Conservation (phyloP, 2,888 invertebrate species). For the Zaprionus obscuricornis region DNA sequence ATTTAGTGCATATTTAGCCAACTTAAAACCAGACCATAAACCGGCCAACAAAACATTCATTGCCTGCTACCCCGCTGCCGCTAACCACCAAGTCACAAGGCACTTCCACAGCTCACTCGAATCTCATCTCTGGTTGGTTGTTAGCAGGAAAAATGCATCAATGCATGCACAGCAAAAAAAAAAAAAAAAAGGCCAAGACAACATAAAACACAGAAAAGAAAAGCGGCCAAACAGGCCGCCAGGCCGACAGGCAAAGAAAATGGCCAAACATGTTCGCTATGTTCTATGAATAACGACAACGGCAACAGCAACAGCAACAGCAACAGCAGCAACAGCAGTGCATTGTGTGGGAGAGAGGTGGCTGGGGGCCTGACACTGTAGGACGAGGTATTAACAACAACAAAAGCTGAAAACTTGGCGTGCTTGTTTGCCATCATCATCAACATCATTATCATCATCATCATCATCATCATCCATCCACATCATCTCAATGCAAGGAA, state of each 20-base stretch:
- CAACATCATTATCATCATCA: conserved; percentile 19
- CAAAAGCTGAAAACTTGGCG: conserved; percentile 62
- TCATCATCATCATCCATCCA: conserved; percentile 19
- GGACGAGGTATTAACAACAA: conserved; percentile 31
- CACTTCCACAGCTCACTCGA: conserved; percentile 7
- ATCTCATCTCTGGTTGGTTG: conserved; percentile 54
- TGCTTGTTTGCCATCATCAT: conserved; percentile 64
- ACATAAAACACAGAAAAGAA: conserved; percentile 58
- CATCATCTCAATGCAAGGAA: conserved; percentile 23
- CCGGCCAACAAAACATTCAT: conserved; percentile 42
- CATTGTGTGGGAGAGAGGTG: not conserved
- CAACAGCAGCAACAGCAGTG: conserved; percentile 5
- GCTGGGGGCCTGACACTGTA: not conserved
- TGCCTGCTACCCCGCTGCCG: conserved; percentile 3
- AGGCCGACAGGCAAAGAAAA: conserved; percentile 53
- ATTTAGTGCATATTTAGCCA: conserved; percentile 71
- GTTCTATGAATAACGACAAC: conserved; percentile 55
- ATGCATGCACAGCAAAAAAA: conserved; percentile 51
- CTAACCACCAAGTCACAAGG: not conserved
- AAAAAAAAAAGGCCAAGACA: conserved; percentile 59
- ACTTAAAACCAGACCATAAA: conserved; percentile 53
- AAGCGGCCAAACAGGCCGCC: conserved; percentile 69
- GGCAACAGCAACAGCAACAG: conserved; percentile 13
- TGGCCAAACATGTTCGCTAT: conserved; percentile 61
- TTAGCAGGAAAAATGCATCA: conserved; percentile 78